phyloP scores from a whole-genome alignment of 2,113 vertebrate species.

The Caracal caracal region DNA sequence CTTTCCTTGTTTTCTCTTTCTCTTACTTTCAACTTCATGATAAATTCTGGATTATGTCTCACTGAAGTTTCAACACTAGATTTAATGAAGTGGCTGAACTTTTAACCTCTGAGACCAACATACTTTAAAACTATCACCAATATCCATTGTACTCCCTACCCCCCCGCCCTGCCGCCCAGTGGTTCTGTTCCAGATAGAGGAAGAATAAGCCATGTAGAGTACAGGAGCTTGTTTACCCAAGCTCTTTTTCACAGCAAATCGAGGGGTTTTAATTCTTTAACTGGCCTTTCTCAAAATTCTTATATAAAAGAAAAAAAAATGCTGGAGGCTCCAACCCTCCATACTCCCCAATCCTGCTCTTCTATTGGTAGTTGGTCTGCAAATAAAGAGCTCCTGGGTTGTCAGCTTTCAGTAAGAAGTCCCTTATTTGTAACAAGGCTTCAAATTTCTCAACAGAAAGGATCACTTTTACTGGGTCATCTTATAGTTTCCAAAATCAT shows the following conservation, averaged over 20 bases:
- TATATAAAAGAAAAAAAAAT: background rate
- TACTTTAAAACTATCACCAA: conserved; percentile 66
- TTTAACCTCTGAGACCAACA: conserved; percentile 72
- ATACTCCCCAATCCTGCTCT: background rate
- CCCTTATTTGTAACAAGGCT: conserved; percentile 2
- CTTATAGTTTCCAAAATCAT: background rate
- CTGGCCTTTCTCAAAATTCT: conserved; percentile 51
- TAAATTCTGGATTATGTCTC: conserved; percentile 69
- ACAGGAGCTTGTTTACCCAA: conserved; percentile 42
- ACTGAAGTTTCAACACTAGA: background rate
- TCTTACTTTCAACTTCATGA: conserved; percentile 68
- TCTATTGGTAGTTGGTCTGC: conserved; percentile 31
- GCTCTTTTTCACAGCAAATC: conserved; percentile 8
- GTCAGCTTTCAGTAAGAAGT: conserved; percentile 45
- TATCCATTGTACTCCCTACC: background rate
- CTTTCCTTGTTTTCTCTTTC: background rate
- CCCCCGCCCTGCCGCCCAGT: background rate
- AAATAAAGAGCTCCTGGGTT: background rate
- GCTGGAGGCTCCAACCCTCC: background rate
- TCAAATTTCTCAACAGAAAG: conserved; percentile 21
- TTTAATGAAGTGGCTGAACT: conserved; percentile 80
- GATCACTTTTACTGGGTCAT: background rate
- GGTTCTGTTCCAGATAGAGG: conserved; percentile 42
- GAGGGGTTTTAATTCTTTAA: conserved; percentile 33
- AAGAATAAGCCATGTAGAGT: conserved; percentile 28